Conservation (phyloP, 2,888 invertebrate genomes). For the Alviniconcha strummeri region DNA sequence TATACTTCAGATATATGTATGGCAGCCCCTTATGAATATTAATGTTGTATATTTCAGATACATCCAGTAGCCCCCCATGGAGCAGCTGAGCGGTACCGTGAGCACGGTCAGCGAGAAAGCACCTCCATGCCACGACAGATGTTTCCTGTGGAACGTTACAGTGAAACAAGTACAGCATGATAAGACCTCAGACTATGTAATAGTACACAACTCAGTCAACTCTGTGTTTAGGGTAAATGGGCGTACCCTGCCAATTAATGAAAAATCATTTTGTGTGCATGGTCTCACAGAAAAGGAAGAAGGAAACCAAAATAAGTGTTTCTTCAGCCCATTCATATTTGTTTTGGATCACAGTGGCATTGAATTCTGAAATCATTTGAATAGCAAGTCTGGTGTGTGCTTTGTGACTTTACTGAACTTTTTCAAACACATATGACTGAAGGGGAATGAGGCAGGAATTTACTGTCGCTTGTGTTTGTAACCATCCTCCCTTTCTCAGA, state of each 20-base stretch:
- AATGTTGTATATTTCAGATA: not conserved
- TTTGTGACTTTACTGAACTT: no score
- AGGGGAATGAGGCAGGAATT: no score
- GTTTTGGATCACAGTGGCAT: not conserved
- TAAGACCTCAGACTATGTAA: not conserved
- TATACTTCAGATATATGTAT: no score
- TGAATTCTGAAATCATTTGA: no score
- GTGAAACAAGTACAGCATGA: not conserved
- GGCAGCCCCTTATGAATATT: not conserved
- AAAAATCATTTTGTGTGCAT: not conserved
- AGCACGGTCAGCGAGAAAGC: conserved; percentile 6
- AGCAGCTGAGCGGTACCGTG: conserved; percentile 14
- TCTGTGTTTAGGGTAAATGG: no score
- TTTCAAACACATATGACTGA: no score
- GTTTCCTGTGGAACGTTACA: conserved; percentile 31
- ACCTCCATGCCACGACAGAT: conserved; percentile 18
- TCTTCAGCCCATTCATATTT: not conserved
- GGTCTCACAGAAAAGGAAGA: not conserved
- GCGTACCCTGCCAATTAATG: not conserved
- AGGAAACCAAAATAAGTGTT: not conserved
- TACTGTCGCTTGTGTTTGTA: no score
- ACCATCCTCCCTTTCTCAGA: no score
- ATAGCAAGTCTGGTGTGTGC: no score
- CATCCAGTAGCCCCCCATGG: conserved; percentile 22
- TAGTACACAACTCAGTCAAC: not conserved